Conservation (phyloP, 2,797 vertebrate genomes). For the Nasua narica region DNA sequence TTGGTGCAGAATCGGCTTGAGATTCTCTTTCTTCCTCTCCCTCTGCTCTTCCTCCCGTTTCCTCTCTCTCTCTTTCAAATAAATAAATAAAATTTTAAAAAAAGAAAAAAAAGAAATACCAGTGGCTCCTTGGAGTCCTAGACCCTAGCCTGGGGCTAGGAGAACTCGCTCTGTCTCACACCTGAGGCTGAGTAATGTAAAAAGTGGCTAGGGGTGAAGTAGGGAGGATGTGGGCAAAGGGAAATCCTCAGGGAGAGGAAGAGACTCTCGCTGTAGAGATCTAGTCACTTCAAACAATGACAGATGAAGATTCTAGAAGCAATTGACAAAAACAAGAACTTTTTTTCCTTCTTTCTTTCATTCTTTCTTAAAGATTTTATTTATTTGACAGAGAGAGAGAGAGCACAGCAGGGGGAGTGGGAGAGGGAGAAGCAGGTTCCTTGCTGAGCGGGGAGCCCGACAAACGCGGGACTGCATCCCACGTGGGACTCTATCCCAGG, state of each 20-base stretch:
- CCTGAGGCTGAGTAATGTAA: neutral
- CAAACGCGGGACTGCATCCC: too few species aligned
- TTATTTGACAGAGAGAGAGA: too few species aligned
- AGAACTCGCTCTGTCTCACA: neutral
- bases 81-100: neutral
- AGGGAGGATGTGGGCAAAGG: neutral
- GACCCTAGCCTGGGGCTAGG: neutral
- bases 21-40: neutral
- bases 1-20: neutral
- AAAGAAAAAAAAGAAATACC: neutral
- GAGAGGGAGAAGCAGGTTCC: too few species aligned
- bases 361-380: too few species aligned
- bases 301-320: constrained; percentile 4
- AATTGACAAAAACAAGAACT: neutral
- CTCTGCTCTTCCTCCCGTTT: neutral
- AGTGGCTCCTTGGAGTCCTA: neutral
- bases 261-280: neutral
- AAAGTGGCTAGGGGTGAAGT: neutral
- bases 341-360: too few species aligned
- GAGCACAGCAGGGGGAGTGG: too few species aligned
- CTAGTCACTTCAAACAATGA: neutral
- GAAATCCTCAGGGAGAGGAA: neutral
- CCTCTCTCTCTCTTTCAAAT: neutral
- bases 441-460: too few species aligned
- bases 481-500: too few species aligned